A percentile compares a stretch with the other conserved stretches of the same genome.
These are phyloP conservation scores for Galagoides demidoff DNA, from an alignment of 2,797 vertebrate genomes.

Conservation along the genomic window DNA sequence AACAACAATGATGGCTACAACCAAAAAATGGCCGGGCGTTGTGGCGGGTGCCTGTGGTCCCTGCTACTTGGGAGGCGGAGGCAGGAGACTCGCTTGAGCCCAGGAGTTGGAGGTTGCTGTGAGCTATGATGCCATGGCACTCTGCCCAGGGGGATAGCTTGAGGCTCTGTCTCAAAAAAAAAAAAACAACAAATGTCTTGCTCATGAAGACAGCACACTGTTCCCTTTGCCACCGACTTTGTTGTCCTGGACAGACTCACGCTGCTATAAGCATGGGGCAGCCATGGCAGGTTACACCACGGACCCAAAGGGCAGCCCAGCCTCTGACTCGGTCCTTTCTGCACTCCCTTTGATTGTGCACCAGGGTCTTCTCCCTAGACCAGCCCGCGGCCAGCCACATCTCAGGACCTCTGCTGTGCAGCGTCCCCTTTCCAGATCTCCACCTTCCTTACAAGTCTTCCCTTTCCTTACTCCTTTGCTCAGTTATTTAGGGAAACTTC, in stretches of 20 bases:
- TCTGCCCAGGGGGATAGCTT: no score
- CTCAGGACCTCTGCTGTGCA: no score
- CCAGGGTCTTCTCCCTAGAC: neutral
- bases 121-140: no score
- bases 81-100: no score
- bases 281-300: neutral
- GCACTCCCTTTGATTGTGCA: neutral
- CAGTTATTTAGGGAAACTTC: neutral
- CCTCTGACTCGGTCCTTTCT: rapidly evolving
- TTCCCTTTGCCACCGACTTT: no score
- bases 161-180: no score
- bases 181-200: neutral
- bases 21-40: no score
- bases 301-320: no score
- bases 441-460: neutral
- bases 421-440: neutral
- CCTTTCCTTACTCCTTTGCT: neutral
- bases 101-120: no score
- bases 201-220: neutral
- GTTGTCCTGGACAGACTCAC: neutral
- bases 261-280: neutral
- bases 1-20: no score
- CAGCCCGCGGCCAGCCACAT: neutral
- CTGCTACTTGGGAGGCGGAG: no score
- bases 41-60: no score